Evolutionary conservation across 2,888 invertebrate species (phyloP), one percentile per base, ranked within the genome.

Genomic region (Meganola albula): DNA sequence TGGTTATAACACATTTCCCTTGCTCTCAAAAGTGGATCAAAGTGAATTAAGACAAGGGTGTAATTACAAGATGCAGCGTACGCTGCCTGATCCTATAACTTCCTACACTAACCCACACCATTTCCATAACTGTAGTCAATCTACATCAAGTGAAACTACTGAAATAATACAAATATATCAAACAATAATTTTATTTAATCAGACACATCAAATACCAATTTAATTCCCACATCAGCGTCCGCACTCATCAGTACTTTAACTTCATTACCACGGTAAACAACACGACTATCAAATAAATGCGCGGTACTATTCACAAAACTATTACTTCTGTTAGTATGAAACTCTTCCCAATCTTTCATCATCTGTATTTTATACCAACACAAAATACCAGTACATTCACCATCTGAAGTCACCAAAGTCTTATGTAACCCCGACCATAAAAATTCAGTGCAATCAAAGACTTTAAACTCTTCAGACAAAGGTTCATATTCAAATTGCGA

Each of bases 281-380:
- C 22, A 11, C 12, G 18, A 10, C 26, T 24, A 6, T 4, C 27
- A 5, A 24, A 8, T 27, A 48, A 22, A 14, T 37, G 47, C 11
- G 52, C 55, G 24, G 31, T 41, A 2, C 34, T 26, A 3, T 43
- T 27, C 7, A 50, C 44, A 8, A 48, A 50, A 24, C 48, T 44
- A 20, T 42, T 39, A 10, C 34, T 22, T 10, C 50, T 36, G 2
- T 44, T 30, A 1, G 48, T 55, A 8, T 27, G 30, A 2, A 52
- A 33, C 10, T 24, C 43, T 2, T 30, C 4, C 12, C 42, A 41
- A 2, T 23, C 34, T 2, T 39, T 37, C n/a, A 56, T 2, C 23
- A 56, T 4, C 21, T 37, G 37, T 1, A 54, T 27, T 11, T 35
- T 37, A 24, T 48, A 53, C 53, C 54, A 54, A 12, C 48, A 48